These are phyloP conservation scores for Apostichopus californicus DNA, from an alignment of 35 echinoderm and acorn worm genomes.

Conservation along the genomic window DNA sequence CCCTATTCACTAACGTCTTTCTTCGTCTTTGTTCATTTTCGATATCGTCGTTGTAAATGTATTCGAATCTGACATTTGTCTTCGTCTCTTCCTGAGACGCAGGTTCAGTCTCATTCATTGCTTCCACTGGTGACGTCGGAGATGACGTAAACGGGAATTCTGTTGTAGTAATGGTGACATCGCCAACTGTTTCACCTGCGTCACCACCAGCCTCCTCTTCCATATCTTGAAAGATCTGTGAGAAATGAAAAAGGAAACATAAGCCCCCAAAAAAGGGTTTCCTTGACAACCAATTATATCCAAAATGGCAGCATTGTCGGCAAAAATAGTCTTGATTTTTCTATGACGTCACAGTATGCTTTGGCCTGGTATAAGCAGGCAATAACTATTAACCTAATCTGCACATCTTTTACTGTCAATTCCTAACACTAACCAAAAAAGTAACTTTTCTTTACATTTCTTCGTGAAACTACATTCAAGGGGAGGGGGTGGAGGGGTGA, in stretches of 20 bases:
- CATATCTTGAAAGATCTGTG: neutral
- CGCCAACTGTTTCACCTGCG: neutral
- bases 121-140: too few species aligned
- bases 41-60: neutral
- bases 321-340: neutral
- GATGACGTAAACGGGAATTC: neutral
- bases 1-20: neutral
- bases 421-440: too few species aligned
- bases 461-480: too few species aligned
- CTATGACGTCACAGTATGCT: neutral
- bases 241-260: neutral
- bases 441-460: too few species aligned
- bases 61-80: neutral
- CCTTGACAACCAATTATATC: neutral
- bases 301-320: neutral
- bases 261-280: neutral
- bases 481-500: too few species aligned
- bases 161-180: neutral
- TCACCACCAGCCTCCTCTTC: constrained; percentile 38
- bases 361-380: too few species aligned
- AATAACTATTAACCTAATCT: too few species aligned
- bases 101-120: neutral
- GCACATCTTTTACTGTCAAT: too few species aligned
- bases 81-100: neutral
- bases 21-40: constrained; percentile 16